Base-by-base conservation (phyloP, 1,140 invertebrate genomes). In the Lethrus apterus region DNA sequence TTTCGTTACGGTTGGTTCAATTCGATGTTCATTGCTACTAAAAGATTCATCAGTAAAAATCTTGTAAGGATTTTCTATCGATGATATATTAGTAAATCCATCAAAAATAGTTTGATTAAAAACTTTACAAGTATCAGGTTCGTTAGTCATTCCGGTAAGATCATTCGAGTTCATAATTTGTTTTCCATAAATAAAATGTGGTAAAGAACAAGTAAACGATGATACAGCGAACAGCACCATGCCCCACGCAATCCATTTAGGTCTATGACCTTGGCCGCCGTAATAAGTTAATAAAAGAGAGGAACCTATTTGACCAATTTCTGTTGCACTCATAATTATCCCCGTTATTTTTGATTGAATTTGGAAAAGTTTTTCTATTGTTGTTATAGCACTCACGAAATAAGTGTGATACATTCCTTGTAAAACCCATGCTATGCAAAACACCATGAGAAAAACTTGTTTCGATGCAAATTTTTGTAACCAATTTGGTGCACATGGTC, bases 381-480 rank as follows among this genome's bases (percentile, higher is more conserved):
- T 97, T 18, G 94, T 97, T 60, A 97, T 92, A 44, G 94, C 90
- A 59, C 89, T 93, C 20, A 94, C 93, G 65, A 97, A 92, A 68
- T 97, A 98, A 14, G 90, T 93, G 67, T 88, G 88, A 65, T 89
- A 94, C 84, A 93, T 93, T 20, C 91, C 91, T 68, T 93, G 89
- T 8, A 93, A 72, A 0, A 94, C 86, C 79, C 87, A 90, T 11
- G 86, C 87, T 44, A 89, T 73, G 57, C 90, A 87, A 67, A 93
- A 94, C 5, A 87, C 83, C 44, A 84, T 75, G 65, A 94, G 78
- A 65, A 94, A 94, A 15, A 85, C 77, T 58, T 92, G 82, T 53
- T 91, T 93, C n/a, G 87, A 89, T 17, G 89, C 86, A 57, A 91
- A 86, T 8, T 70, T 71, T 46, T 86, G 79, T 17, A 86, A 59